A percentile compares a stretch with the other conserved stretches of the same genome.
phyloP scores from a whole-genome alignment of 2,888 invertebrate species.

The Camponotus fellah region DNA sequence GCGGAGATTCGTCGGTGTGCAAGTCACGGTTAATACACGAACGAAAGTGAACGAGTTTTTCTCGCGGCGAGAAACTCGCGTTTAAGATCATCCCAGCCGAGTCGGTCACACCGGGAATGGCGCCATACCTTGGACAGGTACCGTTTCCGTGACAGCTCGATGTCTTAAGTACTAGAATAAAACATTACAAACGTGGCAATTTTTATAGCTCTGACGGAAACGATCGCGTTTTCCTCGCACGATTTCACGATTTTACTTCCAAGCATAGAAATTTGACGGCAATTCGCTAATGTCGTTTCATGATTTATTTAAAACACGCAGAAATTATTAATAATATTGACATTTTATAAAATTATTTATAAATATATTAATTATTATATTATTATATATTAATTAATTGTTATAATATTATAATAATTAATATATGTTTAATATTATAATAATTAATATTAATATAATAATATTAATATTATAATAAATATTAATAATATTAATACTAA shows the following conservation, averaged over 20 bases:
- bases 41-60: slow-evolving; percentile 81
- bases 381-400: too few species aligned
- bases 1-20: slow-evolving; percentile 34
- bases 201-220: slow-evolving; percentile 23
- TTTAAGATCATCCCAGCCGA: slow-evolving; percentile 24
- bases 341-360: too few species aligned
- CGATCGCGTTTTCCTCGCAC: neutral
- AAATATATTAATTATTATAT: too few species aligned
- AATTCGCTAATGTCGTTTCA: neutral
- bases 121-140: slow-evolving; percentile 22
- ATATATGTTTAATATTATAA: too few species aligned
- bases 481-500: too few species aligned
- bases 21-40: slow-evolving; percentile 68
- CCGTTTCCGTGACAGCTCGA: slow-evolving; percentile 39
- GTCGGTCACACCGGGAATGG: slow-evolving; percentile 38
- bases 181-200: slow-evolving; percentile 10
- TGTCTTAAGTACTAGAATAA: slow-evolving; percentile 24
- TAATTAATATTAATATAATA: too few species aligned
- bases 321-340: neutral
- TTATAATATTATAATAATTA: too few species aligned
- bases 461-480: too few species aligned
- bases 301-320: neutral
- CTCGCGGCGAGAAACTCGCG: slow-evolving; percentile 62
- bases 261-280: neutral
- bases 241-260: slow-evolving; percentile 15